phyloP scores from a whole-genome alignment of 2,888 invertebrate species.

The Orchesella flavescens region DNA sequence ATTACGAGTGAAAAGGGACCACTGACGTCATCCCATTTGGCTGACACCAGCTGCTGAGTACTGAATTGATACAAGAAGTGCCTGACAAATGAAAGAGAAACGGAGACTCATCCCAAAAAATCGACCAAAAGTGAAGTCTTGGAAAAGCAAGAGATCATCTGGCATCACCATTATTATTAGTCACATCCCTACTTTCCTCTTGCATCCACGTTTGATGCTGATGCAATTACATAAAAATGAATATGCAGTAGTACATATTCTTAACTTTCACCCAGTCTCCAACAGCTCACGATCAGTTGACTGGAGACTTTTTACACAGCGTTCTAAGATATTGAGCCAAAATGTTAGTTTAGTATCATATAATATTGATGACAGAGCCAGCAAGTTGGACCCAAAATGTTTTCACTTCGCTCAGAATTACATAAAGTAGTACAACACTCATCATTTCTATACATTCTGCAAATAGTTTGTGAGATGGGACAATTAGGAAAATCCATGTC shows the following conservation, averaged over 20 bases:
- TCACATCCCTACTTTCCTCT: too few species aligned
- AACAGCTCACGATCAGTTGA: too few species aligned
- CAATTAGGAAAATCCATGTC: conserved; percentile 53
- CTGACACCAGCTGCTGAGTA: conserved; percentile 53
- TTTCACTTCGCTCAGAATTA: conserved; percentile 1
- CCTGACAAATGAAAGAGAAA: not conserved
- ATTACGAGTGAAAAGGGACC: conserved; percentile 35
- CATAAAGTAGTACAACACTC: not conserved
- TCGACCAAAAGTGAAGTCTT: too few species aligned
- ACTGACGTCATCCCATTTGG: conserved; percentile 8
- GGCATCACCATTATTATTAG: conserved; percentile 27
- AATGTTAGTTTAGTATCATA: too few species aligned
- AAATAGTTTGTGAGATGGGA: conserved; percentile 24
- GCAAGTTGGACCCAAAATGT: not conserved
- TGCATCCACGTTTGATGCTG: too few species aligned
- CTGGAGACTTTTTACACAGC: too few species aligned
- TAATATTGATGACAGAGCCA: too few species aligned
- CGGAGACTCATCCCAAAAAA: too few species aligned
- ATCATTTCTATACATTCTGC: not conserved
- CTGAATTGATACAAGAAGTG: conserved; percentile 21
- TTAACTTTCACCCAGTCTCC: too few species aligned
- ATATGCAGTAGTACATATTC: too few species aligned
- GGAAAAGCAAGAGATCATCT: conserved; percentile 39
- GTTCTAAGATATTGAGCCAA: too few species aligned
- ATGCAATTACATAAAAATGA: too few species aligned